phyloP scores from a whole-genome alignment of 2,797 vertebrate genomes.

The Paramormyrops hopkinsi region DNA sequence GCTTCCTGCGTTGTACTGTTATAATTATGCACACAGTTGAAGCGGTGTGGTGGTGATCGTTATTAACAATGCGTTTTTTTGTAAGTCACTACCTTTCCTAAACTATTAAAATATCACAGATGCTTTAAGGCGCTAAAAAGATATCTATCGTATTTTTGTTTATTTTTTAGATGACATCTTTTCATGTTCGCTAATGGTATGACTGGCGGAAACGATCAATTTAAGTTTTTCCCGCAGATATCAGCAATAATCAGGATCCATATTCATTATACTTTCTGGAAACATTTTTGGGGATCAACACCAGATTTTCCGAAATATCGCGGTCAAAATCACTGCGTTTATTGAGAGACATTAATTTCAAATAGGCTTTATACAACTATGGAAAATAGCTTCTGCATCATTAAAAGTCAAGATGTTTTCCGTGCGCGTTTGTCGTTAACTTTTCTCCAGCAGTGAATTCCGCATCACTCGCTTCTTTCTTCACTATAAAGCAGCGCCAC shows the following conservation, averaged over 20 bases:
- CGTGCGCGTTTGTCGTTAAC: not conserved
- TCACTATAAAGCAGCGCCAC: slow-evolving; percentile 26
- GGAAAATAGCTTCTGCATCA: slow-evolving; percentile 28
- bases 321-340: not conserved
- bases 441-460: slow-evolving; percentile 28
- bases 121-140: not conserved
- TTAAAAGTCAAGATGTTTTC: slow-evolving; percentile 35
- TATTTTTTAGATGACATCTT: not conserved
- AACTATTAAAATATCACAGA: not conserved
- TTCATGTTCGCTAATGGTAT: not conserved
- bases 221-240: not conserved
- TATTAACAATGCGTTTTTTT: not conserved
- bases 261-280: not conserved
- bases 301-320: not conserved
- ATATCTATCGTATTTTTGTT: not conserved
- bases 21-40: not conserved
- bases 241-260: not conserved
- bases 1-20: not conserved
- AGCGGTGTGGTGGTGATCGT: not conserved
- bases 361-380: slow-evolving; percentile 26
- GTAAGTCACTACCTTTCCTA: not conserved
- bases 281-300: not conserved
- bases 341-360: not conserved
- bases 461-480: slow-evolving; percentile 20
- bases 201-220: not conserved